Percentiles rank a stretch among this genome's conserved stretches.
These are phyloP conservation scores for Otus scops DNA, from an alignment of 2,797 vertebrate species.

Conservation along the genomic window DNA sequence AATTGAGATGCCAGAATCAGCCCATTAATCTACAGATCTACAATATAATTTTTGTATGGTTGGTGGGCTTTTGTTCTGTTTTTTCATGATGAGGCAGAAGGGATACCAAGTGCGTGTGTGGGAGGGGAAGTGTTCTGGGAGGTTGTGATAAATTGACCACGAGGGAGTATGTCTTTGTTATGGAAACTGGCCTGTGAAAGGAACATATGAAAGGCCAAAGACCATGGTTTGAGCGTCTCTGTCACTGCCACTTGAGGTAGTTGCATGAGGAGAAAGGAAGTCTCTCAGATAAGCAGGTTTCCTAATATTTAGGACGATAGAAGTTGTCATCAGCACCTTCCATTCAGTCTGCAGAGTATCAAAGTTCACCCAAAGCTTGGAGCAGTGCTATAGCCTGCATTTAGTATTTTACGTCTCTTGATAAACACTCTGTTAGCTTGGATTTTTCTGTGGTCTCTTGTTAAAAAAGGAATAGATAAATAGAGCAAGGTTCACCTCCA, in stretches of 20 bases:
- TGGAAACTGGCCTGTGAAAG: not conserved
- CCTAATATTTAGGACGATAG: not conserved
- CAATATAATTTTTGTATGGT: slow-evolving; percentile 28
- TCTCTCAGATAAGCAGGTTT: not conserved
- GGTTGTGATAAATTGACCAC: slow-evolving; percentile 26
- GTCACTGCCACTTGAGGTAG: not conserved
- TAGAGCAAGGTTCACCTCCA: not conserved
- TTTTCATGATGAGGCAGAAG: not conserved
- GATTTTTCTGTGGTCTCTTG: not conserved
- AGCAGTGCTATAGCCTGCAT: not conserved
- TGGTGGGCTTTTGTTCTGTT: slow-evolving; percentile 32
- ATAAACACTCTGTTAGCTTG: not conserved
- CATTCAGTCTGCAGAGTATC: not conserved
- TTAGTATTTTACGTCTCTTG: not conserved
- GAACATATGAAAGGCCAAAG: not conserved
- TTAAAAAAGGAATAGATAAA: not conserved
- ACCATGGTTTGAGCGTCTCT: not conserved
- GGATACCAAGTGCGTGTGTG: not conserved
- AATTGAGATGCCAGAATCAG: slow-evolving; percentile 71
- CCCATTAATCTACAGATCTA: slow-evolving; percentile 64
- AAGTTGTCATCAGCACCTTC: not conserved
- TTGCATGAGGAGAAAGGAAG: not conserved
- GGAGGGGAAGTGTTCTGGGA: not conserved
- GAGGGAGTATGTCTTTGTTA: slow-evolving; percentile 30
- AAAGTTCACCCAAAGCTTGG: not conserved